Base-by-base conservation (phyloP, 2,113 vertebrate genomes). In the Pygoscelis adeliae region DNA sequence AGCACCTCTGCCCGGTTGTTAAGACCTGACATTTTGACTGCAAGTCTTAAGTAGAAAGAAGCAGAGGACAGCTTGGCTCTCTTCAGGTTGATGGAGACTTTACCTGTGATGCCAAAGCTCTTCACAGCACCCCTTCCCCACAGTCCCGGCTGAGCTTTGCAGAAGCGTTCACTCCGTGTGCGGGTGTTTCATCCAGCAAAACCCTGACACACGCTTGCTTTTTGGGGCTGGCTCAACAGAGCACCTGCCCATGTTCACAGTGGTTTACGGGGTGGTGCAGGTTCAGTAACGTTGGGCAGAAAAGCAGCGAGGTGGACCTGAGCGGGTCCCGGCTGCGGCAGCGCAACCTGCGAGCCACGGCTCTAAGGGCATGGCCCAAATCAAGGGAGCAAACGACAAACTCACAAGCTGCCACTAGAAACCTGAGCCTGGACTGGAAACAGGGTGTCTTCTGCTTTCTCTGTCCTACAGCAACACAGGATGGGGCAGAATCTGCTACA, bases 281-380 rank as follows among this genome's bases (percentile, higher is more conserved):
- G 44, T 26, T 66, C n/a, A 14, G 34, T 15, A 86, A 22, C 2
- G 7, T 5, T 25, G 25, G 44, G 44, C 52, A 67, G 74, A 69
- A 42, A 36, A 66, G 36, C 84, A 61, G 63, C 11, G 2, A 61
- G 21, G 65, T 22, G 27, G 46, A 71, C 29, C 40, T 15, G 46
- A 38, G 65, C 55, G 19, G 38, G 38, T 46, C 32, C 63, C 4
- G 1, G 40, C 58, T 69, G 46, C 7, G 2, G 53, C 44, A 30
- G 29, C 0, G 13, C n/a, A 6, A 59, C 25, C 42, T 3, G 1
- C 3, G 13, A 65, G 38, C 53, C 30, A 10, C 15, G 1, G 71
- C 44, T 61, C 63, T 27, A 53, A 34, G 46, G 34, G 52, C 71
- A 49, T 1, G 29, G 25, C 56, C 58, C 30, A 50, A 58, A 58